Percentiles rank a stretch among this genome's conserved stretches.
Evolutionary conservation across 2,797 vertebrate species (phyloP).

Genomic region (Prunella strophiata): DNA sequence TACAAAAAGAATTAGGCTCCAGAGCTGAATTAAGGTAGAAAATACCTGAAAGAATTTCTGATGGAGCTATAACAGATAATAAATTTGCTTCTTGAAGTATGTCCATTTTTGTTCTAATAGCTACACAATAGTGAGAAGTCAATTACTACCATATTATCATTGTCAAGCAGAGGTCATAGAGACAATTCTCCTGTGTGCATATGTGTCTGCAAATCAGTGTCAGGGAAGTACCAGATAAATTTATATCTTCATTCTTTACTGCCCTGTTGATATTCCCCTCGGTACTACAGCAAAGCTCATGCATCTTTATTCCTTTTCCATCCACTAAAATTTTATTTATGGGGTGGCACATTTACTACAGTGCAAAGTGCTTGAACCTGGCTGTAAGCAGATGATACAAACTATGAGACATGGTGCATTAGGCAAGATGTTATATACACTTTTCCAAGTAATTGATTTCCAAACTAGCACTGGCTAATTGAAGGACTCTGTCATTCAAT

Average conservation of each 20-base stretch:
- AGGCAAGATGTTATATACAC: not conserved
- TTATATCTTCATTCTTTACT: not conserved
- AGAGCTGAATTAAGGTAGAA: slow-evolving; percentile 31
- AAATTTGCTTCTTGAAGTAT: not conserved
- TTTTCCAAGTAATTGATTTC: not conserved
- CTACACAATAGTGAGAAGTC: not conserved
- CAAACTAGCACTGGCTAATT: not conserved
- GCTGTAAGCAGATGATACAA: not conserved
- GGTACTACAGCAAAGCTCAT: not conserved
- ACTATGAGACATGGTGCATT: not conserved
- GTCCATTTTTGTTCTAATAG: not conserved
- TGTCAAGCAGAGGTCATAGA: slow-evolving; percentile 12
- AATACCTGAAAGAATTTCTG: slow-evolving; percentile 39
- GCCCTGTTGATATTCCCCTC: not conserved
- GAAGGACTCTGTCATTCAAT: not conserved
- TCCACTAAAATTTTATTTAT: slow-evolving; percentile 8
- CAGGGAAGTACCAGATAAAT: not conserved
- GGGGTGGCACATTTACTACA: not conserved
- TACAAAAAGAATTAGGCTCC: slow-evolving; percentile 34
- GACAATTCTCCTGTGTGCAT: not conserved
- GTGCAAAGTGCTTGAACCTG: not conserved
- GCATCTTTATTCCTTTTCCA: not conserved
- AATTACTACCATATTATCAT: not conserved
- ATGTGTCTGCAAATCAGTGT: not conserved
- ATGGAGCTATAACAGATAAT: not conserved